These are phyloP conservation scores for Eurystomus gularis DNA, from an alignment of 2,113 vertebrate genomes.

Conservation along the genomic window DNA sequence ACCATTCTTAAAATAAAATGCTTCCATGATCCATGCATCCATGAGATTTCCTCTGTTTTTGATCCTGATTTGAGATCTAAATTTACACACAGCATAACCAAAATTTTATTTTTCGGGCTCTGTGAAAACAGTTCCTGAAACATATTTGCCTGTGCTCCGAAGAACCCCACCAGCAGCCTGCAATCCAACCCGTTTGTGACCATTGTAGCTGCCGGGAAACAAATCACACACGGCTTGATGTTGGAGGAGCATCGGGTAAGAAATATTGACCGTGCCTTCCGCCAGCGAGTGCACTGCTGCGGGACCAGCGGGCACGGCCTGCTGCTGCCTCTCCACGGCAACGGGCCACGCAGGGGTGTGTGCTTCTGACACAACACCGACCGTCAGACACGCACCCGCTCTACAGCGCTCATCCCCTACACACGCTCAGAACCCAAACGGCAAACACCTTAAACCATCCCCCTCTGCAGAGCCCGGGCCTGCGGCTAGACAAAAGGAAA, in stretches of 20 bases:
- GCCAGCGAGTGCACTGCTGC: neutral
- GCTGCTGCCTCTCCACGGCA: neutral
- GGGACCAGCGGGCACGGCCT: neutral
- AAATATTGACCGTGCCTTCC: neutral
- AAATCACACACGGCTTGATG: neutral
- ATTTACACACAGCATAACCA: neutral
- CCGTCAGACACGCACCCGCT: accelerated
- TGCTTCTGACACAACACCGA: neutral
- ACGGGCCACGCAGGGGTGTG: accelerated
- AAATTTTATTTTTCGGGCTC: neutral
- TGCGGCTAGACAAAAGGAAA: neutral
- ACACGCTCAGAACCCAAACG: neutral
- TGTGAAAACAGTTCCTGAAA: neutral
- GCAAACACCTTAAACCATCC: neutral
- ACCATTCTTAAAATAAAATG: neutral
- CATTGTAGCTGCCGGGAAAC: neutral
- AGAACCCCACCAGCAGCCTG: neutral
- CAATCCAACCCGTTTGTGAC: neutral
- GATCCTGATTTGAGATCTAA: neutral
- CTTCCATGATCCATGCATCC: neutral
- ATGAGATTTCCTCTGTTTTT: neutral
- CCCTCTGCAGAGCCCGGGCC: neutral
- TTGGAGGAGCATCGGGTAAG: neutral
- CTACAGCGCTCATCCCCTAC: neutral
- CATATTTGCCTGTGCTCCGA: neutral